Evolutionary conservation across 2,113 vertebrate genomes (phyloP).

Genomic region (Dolichallabes microphthalmus): DNA sequence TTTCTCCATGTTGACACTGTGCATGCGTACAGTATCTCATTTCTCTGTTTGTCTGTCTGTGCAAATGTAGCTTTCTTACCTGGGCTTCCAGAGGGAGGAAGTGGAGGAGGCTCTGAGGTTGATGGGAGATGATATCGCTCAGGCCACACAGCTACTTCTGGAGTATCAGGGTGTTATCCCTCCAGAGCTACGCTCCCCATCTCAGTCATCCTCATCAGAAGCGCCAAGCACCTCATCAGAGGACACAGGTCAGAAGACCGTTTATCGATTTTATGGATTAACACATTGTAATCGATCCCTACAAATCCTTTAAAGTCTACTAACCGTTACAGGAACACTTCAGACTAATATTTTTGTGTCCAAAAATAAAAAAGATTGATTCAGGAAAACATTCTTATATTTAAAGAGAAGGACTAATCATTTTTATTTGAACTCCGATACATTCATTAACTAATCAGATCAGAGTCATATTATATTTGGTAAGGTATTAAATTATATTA

Average conservation of each 20-base stretch:
- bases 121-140: constrained; percentile 78
- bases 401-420: not conserved
- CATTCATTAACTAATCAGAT: too few relatives aligned
- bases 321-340: not conserved
- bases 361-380: not conserved
- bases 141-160: constrained; percentile 82
- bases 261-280: not conserved
- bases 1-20: not conserved
- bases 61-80: constrained; percentile 75
- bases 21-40: too few relatives aligned
- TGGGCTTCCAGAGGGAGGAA: constrained; percentile 77
- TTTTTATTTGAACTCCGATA: too few relatives aligned
- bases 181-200: constrained; percentile 62
- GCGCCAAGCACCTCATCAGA: constrained; percentile 75
- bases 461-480: too few relatives aligned
- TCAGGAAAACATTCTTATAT: not conserved
- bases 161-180: constrained; percentile 79
- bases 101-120: constrained; percentile 75
- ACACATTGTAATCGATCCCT: too few relatives aligned
- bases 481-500: too few relatives aligned
- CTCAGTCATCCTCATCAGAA: constrained; percentile 69
- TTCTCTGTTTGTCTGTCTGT: constrained; percentile 5
- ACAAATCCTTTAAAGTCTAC: not conserved
- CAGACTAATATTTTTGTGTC: too few relatives aligned
- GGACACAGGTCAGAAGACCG: constrained; percentile 35